Evolutionary conservation across 2,888 invertebrate genomes (phyloP).

Genomic region (Ormyrus labotus): DNA sequence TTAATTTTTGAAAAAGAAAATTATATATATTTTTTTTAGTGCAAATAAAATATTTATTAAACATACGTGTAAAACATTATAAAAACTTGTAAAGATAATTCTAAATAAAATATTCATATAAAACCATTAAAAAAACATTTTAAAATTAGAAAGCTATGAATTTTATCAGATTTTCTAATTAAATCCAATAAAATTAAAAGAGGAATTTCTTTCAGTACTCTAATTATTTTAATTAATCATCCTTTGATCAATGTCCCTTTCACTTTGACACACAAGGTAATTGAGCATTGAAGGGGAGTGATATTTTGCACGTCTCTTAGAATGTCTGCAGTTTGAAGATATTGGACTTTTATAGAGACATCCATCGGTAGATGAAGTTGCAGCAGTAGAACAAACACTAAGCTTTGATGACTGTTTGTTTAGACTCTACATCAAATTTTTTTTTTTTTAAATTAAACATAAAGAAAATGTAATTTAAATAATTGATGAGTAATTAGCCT

Average conservation of each 20-base stretch:
- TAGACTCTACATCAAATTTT: constrained; percentile 10
- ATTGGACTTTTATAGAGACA: constrained; percentile 21
- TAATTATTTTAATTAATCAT: neutral
- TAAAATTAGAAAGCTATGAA: neutral
- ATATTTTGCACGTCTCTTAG: constrained; percentile 33
- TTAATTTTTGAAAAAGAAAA: no score
- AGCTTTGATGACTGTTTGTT: constrained; percentile 49
- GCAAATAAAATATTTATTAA: no score
- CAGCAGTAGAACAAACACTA: constrained; percentile 43
- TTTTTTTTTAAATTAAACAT: no score
- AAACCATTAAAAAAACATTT: neutral
- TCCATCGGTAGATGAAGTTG: constrained; percentile 35
- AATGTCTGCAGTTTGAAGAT: constrained; percentile 9
- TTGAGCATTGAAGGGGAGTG: constrained; percentile 40
- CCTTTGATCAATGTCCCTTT: constrained; percentile 39
- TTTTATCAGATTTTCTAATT: neutral
- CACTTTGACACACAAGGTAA: constrained; percentile 49
- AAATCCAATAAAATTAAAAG: neutral
- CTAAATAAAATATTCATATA: constrained; percentile 17
- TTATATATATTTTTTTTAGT: no score
- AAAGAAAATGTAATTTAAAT: no score
- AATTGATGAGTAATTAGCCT: no score
- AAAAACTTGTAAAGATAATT: constrained; percentile 19
- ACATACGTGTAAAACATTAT: neutral
- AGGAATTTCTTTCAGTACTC: neutral